A percentile compares a stretch with the other conserved stretches of the same genome.
Evolutionary conservation across 2,888 invertebrate genomes (phyloP).

Genomic region (Xanthorhoe spadicearia): DNA sequence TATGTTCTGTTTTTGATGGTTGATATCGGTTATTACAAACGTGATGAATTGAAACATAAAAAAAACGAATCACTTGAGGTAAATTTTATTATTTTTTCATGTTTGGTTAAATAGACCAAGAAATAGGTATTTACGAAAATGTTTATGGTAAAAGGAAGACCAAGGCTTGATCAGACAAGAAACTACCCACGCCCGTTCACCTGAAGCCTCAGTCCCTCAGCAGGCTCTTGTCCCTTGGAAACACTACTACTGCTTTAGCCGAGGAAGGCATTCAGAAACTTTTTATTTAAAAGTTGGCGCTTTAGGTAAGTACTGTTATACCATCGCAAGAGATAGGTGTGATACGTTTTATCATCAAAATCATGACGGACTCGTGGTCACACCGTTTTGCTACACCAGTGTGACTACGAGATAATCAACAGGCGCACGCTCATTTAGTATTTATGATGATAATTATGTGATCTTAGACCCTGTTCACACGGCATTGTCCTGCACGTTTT

Average conservation of each 20-base stretch:
- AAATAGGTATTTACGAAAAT: neutral
- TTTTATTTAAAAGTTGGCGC: conserved; percentile 1
- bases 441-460: too few species aligned
- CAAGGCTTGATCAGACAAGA: neutral
- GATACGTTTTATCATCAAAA: too few species aligned
- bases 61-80: neutral
- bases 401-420: too few species aligned
- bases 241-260: neutral
- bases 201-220: neutral
- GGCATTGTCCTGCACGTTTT: too few species aligned
- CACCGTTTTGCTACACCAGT: too few species aligned
- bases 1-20: conserved; percentile 3
- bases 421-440: too few species aligned
- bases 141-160: neutral
- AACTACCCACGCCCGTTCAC: neutral
- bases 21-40: neutral
- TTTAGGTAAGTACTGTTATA: neutral
- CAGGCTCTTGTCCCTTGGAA: neutral
- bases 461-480: too few species aligned
- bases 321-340: too few species aligned
- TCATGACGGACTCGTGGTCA: too few species aligned
- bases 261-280: neutral
- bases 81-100: neutral
- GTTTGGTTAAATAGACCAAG: too few species aligned
- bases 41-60: neutral